Evolutionary conservation across 2,888 invertebrate species (phyloP).

Genomic region (Cheilosia pagana): DNA sequence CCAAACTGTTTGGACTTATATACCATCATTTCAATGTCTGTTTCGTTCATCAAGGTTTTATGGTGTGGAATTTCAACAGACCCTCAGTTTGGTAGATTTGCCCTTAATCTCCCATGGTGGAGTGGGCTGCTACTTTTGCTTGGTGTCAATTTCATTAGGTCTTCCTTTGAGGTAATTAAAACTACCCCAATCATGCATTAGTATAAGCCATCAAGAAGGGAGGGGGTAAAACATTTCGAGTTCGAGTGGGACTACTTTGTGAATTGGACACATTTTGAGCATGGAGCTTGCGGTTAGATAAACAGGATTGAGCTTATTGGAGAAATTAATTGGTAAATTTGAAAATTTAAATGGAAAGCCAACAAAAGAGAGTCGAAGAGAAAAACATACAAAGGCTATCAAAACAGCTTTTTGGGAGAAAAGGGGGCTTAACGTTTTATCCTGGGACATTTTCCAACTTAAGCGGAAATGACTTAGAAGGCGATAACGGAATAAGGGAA

Average conservation of each 20-base stretch:
- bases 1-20: constrained; percentile 39
- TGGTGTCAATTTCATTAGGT: constrained; percentile 33
- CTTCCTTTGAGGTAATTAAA: constrained; percentile 49
- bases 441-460: too few species aligned
- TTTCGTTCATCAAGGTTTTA: constrained; percentile 26
- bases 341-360: background rate
- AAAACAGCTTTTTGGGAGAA: too few species aligned
- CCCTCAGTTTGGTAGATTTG: constrained; percentile 9
- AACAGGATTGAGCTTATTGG: constrained; percentile 15
- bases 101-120: background rate
- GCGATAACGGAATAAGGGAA: too few species aligned
- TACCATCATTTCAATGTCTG: background rate
- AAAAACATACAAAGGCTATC: background rate
- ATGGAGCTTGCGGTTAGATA: constrained; percentile 22
- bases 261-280: constrained; percentile 1
- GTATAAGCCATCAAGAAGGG: constrained; percentile 43
- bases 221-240: constrained; percentile 4
- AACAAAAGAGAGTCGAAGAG: constrained; percentile 7
- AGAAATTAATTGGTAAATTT: constrained; percentile 19
- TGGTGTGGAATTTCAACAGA: constrained; percentile 57
- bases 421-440: too few species aligned
- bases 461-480: too few species aligned
- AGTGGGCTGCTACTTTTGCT: background rate
- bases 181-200: constrained; percentile 37
- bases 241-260: background rate